Evolutionary conservation across 2,797 vertebrate genomes (phyloP).

Genomic region (Crax fasciolata): DNA sequence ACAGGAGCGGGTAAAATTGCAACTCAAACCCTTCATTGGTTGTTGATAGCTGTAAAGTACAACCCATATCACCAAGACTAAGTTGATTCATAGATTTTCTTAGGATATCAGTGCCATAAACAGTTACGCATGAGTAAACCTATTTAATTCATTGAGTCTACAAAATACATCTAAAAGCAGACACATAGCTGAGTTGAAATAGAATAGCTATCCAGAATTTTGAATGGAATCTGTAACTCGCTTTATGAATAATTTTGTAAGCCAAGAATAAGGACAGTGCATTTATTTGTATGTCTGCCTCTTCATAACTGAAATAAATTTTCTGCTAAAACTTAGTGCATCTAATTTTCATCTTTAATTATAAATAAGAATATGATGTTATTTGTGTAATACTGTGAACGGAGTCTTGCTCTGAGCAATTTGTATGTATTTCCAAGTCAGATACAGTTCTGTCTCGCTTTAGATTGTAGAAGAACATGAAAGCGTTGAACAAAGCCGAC

Average conservation of each 20-base stretch:
- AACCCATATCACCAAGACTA: neutral
- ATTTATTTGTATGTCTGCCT: neutral
- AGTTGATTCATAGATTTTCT: neutral
- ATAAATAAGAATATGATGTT: neutral
- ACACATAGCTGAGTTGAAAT: neutral
- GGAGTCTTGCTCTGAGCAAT: neutral
- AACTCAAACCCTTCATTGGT: accelerated
- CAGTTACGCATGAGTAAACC: neutral
- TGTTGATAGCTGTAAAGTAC: neutral
- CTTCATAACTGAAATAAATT: neutral
- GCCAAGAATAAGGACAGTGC: neutral
- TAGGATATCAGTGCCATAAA: neutral
- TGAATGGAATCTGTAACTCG: neutral
- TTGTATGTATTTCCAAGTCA: neutral
- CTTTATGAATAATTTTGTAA: neutral
- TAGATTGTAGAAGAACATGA: conserved; percentile 96
- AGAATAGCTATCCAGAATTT: neutral
- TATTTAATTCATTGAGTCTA: neutral
- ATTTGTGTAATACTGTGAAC: neutral
- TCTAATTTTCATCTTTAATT: neutral
- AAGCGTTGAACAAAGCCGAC: conserved; percentile 95
- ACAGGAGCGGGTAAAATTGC: conserved; percentile 92
- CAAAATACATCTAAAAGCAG: neutral
- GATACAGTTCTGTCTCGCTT: neutral
- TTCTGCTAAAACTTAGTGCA: neutral